Evolutionary conservation across 53 echinoderm and acorn worm species (phyloP), one percentile per base, ranked within the genome.

Genomic region (Glandiceps talaboti): DNA sequence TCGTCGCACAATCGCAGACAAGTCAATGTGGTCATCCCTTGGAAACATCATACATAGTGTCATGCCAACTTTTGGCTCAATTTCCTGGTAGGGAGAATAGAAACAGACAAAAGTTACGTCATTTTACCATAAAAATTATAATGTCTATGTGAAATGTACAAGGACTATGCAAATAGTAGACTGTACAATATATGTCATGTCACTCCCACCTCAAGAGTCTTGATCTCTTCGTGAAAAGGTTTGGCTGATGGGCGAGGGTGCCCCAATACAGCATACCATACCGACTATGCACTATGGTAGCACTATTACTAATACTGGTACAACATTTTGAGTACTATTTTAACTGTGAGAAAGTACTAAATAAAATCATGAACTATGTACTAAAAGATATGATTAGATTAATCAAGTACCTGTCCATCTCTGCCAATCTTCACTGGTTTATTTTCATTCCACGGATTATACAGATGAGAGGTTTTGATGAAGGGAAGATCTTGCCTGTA

Each of bases 361-460:
- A 32, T 77, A 33, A 79, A 28, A 73, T 29, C 27, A 32, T 33
- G 29, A 30, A 6, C 6, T 79, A 30, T 14, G 14, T 79, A 73
- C 73, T 26, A 73, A 73, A 73, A 20, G 73, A 26, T 73, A 20
- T 76, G 14, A n/a, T 28, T 76, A 29, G 30, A n/a, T 30, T 28
- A 6, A 31, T 6, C 29, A 6, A 1, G n/a, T 30, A 99, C 99
- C 99, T 99, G 99, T 78, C 99, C 99, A 73, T 99, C 99, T 74
- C 99, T 76, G 0, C 99, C 99, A 25, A 99, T 99, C 91, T 99
- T 99, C 73, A 99, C 99, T 28, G 99, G 99, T 80, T 93, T 99
- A 83, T 86, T 91, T 74, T 99, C 99, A 74, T 99, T 99, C 99
- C 99, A 99, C 1, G 81, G 77, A 84, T 99, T 99, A 84, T 84